These are phyloP conservation scores for Danio aesculapii DNA, from an alignment of 2,797 vertebrate species.

Conservation along the genomic window DNA sequence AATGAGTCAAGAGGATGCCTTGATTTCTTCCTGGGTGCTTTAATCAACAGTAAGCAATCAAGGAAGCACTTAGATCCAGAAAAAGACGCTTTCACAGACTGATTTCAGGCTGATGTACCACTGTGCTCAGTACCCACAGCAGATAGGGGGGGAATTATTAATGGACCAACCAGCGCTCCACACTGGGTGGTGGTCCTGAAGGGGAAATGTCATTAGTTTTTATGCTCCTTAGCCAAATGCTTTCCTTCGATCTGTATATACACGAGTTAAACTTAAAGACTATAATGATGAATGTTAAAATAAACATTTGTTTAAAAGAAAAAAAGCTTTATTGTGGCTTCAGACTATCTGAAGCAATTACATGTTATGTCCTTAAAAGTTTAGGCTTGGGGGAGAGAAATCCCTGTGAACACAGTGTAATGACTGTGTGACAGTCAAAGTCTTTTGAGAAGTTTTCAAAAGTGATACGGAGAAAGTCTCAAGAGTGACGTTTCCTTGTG, in stretches of 20 bases:
- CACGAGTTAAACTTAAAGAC: neutral
- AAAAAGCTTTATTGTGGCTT: too few relatives aligned
- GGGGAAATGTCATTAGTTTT: neutral
- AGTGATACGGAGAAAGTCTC: neutral
- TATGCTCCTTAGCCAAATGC: neutral
- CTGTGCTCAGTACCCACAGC: slow-evolving; percentile 59
- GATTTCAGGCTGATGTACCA: slow-evolving; percentile 43
- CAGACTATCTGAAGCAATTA: too few relatives aligned
- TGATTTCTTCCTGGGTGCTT: slow-evolving; percentile 52
- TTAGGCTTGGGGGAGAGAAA: slow-evolving; percentile 14
- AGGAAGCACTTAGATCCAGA: slow-evolving; percentile 32
- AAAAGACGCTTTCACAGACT: slow-evolving; percentile 21
- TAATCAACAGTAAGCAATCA: slow-evolving; percentile 57
- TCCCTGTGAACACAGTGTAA: neutral
- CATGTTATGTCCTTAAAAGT: neutral
- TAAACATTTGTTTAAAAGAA: too few relatives aligned
- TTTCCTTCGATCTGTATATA: neutral
- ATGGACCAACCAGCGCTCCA: neutral
- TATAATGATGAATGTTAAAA: too few relatives aligned
- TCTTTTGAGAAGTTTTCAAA: neutral
- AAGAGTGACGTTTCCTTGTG: neutral
- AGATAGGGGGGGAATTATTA: slow-evolving; percentile 57
- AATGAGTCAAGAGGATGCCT: slow-evolving; percentile 48
- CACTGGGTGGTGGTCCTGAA: neutral
- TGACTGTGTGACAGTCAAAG: neutral